These are phyloP conservation scores for Limanda limanda DNA, from an alignment of 2,113 vertebrate genomes.

Conservation along the genomic window DNA sequence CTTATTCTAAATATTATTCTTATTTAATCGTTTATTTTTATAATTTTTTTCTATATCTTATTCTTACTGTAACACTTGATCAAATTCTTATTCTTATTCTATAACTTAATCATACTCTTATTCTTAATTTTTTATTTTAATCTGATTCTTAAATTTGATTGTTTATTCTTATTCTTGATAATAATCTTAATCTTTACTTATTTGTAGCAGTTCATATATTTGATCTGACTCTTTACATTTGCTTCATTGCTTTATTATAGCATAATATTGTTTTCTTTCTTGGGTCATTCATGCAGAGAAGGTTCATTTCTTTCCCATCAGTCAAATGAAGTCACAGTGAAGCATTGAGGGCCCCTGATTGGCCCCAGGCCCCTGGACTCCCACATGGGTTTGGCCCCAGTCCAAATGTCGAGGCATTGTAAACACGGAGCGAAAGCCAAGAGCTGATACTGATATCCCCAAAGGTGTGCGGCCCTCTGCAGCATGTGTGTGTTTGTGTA, in stretches of 20 bases:
- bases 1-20: too few species aligned
- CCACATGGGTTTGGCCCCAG: conserved; percentile 43
- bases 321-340: conserved; percentile 56
- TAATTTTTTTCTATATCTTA: neutral
- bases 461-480: conserved; percentile 62
- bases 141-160: neutral
- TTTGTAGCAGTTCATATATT: too few species aligned
- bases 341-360: conserved; percentile 38
- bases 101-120: too few species aligned
- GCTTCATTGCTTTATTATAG: neutral
- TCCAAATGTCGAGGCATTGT: conserved; percentile 66
- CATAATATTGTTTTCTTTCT: neutral
- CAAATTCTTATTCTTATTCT: too few species aligned
- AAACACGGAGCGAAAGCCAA: conserved; percentile 70
- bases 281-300: neutral
- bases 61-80: too few species aligned
- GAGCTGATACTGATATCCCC: conserved; percentile 75
- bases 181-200: neutral
- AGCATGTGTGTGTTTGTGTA: conserved; percentile 72
- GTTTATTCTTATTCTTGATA: neutral
- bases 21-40: too few species aligned
- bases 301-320: conserved; percentile 20
- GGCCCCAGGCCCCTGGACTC: conserved; percentile 34
- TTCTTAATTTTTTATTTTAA: too few species aligned
- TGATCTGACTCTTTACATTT: neutral